Conservation (phyloP, 2,888 invertebrate species). For the Xylocampa areola region DNA sequence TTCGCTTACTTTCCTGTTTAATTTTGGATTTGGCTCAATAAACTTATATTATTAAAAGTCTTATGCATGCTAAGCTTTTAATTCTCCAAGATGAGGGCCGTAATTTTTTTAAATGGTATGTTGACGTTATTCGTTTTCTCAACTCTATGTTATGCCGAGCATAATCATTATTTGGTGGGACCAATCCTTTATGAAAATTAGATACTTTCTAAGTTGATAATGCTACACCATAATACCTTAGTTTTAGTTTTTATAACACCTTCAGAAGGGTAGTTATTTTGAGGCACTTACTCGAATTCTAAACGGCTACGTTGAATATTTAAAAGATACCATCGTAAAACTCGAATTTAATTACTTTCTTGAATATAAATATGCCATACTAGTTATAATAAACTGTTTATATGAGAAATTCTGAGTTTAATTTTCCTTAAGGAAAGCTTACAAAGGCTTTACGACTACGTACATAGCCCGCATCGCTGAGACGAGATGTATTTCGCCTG, state of each 20-base stretch:
- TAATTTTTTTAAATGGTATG: no score
- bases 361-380: not conserved
- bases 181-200: no score
- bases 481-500: conserved; percentile 17
- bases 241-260: not conserved
- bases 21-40: not conserved
- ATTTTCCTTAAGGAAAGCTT: conserved; percentile 26
- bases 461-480: conserved; percentile 25
- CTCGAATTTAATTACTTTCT: not conserved
- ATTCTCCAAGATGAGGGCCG: no score
- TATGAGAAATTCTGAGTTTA: conserved; percentile 5
- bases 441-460: conserved; percentile 21
- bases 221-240: no score
- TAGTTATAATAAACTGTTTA: no score
- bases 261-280: not conserved
- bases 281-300: not conserved
- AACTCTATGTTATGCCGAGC: no score
- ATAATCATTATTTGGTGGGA: no score
- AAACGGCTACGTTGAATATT: not conserved
- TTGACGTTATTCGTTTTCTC: no score
- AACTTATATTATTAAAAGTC: no score
- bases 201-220: no score
- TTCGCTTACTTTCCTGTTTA: conserved; percentile 16
- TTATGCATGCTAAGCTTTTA: no score
- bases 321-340: not conserved